Base-by-base conservation (phyloP, 2,797 vertebrate genomes). In the Cirrhinus mrigala region DNA sequence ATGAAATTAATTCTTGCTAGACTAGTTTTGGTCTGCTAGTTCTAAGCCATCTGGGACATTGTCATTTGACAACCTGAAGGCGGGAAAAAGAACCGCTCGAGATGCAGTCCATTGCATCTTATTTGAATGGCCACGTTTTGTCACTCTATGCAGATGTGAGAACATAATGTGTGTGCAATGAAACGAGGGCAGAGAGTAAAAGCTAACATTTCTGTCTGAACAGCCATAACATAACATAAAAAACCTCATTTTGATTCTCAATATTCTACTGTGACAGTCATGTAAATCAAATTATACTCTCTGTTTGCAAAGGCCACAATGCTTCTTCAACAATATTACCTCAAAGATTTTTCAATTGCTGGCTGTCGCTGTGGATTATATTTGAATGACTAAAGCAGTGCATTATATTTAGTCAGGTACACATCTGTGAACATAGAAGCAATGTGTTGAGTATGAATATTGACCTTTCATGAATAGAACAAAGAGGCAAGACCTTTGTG, bases 31-130 rank as follows among this genome's bases (percentile, higher is more conserved):
- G 60, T 77, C 73, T 68, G 16, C 46, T 78, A 68, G 33, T 84
- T 71, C 33, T 29, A 77, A 64, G 62, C 60, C 46, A 76, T 60
- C 75, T 56, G 62, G 58, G 29, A 68, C n/a, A 68, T 68, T 44
- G 22, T 77, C 24, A 69, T 83, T 66, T 83, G 46, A 75, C 69
- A 82, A 50, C 58, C 24, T 80, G 60, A 80, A 80, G 37, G 29
- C 18, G 6, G 46, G 6, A 50, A 44, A 9, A 54, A 54, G 48
- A 82, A 77, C 12, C 10, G n/a, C 14, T 62, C 44, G 66, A 83
- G 60, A 68, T 40, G 73, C 71, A 83, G 60, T 24, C 48, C 20
- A 54, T 27, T 76, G 48, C 29, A 20, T 50, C 54, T 82, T 73
- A 73, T 71, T 82, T 60, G n/a, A 83, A 83, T 50, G 46, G 20